Evolutionary conservation across 2,797 vertebrate genomes (phyloP).

Genomic region (Schizopygopsis pylzovi): DNA sequence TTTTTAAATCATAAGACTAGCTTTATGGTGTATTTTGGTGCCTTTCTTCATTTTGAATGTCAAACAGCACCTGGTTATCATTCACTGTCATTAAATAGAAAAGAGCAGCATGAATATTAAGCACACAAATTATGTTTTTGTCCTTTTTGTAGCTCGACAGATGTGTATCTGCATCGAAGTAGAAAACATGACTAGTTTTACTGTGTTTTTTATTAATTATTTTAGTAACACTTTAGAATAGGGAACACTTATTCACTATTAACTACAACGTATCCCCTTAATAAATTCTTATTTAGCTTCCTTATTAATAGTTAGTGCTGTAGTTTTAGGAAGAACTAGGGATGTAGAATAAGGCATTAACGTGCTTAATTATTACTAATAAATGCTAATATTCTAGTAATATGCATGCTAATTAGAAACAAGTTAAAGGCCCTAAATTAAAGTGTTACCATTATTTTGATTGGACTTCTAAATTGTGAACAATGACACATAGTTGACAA

Average conservation of each 20-base stretch:
- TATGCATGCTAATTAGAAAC: too few relatives aligned
- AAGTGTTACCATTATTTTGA: not conserved
- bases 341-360: too few relatives aligned
- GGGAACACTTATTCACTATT: too few relatives aligned
- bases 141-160: too few relatives aligned
- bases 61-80: not conserved
- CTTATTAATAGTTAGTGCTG: too few relatives aligned
- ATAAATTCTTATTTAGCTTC: too few relatives aligned
- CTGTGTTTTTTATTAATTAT: not conserved
- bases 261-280: too few relatives aligned
- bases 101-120: not conserved
- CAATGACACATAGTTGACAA: not conserved
- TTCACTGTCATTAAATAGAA: not conserved
- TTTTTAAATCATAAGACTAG: not conserved
- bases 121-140: not conserved
- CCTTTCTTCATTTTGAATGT: not conserved
- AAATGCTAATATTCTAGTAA: too few relatives aligned
- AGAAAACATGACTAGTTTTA: not conserved
- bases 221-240: too few relatives aligned
- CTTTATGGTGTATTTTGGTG: not conserved
- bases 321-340: too few relatives aligned
- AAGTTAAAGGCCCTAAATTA: too few relatives aligned
- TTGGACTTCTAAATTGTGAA: not conserved
- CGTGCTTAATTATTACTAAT: too few relatives aligned
- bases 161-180: not conserved